Conservation (phyloP, 2,888 invertebrate genomes). For the Julus scandinavius region DNA sequence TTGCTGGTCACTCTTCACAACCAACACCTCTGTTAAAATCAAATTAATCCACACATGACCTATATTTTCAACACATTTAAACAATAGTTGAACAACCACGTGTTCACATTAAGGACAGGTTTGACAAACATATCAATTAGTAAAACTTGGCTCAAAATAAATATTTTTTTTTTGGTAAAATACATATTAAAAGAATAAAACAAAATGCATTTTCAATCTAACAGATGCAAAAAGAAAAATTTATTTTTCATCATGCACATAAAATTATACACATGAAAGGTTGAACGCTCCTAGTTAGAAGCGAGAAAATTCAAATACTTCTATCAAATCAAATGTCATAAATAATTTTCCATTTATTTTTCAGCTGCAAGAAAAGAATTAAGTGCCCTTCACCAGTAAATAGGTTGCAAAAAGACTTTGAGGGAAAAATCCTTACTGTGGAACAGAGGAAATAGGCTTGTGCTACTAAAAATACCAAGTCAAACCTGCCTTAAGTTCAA, state of each 20-base stretch:
- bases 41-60: background rate
- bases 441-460: background rate
- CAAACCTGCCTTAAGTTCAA: background rate
- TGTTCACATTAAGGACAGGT: background rate
- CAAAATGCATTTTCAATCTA: background rate
- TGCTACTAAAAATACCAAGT: conserved; percentile 2
- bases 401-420: background rate
- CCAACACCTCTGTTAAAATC: background rate
- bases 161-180: background rate
- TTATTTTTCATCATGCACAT: conserved; percentile 18
- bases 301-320: background rate
- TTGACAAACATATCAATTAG: background rate
- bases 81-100: background rate
- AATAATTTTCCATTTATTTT: background rate
- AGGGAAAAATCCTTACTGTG: background rate
- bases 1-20: background rate
- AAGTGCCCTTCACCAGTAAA: background rate
- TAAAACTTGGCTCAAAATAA: background rate
- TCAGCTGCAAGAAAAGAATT: background rate
- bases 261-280: background rate
- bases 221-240: conserved; percentile 8
- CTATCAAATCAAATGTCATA: background rate
- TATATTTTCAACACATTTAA: background rate
- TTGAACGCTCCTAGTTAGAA: background rate
- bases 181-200: background rate